A percentile compares a stretch with the other conserved stretches of the same genome.
Conservation (phyloP, 2,797 vertebrate genomes). For the Garrulus glandarius region DNA sequence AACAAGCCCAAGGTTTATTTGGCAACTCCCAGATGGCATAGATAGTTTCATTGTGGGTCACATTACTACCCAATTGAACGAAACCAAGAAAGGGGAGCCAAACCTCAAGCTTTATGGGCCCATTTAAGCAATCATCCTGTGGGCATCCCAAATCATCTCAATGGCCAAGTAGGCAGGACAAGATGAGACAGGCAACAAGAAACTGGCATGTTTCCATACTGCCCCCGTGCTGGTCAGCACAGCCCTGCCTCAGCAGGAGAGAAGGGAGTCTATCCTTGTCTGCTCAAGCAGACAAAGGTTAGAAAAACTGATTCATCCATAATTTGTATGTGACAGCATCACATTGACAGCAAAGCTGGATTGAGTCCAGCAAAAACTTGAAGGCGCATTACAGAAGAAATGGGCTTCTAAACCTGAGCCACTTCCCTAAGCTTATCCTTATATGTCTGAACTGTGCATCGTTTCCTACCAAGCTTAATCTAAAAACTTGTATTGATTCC, state of each 20-base stretch:
- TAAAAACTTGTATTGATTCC: background rate
- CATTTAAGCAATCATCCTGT: background rate
- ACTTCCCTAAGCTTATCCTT: background rate
- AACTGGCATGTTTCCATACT: background rate
- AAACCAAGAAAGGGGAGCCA: conserved; percentile 18
- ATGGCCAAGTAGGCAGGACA: background rate
- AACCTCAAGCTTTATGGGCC: conserved; percentile 38
- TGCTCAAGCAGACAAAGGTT: background rate
- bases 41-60: conserved; percentile 1
- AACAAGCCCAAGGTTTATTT: conserved; percentile 23
- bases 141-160: conserved; percentile 1
- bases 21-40: conserved; percentile 1
- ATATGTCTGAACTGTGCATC: background rate
- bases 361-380: background rate
- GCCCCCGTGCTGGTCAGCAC: background rate
- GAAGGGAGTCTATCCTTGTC: background rate
- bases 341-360: background rate
- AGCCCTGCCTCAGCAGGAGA: background rate
- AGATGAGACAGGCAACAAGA: background rate
- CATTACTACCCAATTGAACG: background rate
- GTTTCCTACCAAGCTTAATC: background rate
- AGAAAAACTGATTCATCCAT: background rate
- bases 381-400: background rate
- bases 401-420: background rate
- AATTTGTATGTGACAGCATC: background rate